phyloP scores from a whole-genome alignment of 2,113 vertebrate genomes.

The Stegostoma tigrinum region DNA sequence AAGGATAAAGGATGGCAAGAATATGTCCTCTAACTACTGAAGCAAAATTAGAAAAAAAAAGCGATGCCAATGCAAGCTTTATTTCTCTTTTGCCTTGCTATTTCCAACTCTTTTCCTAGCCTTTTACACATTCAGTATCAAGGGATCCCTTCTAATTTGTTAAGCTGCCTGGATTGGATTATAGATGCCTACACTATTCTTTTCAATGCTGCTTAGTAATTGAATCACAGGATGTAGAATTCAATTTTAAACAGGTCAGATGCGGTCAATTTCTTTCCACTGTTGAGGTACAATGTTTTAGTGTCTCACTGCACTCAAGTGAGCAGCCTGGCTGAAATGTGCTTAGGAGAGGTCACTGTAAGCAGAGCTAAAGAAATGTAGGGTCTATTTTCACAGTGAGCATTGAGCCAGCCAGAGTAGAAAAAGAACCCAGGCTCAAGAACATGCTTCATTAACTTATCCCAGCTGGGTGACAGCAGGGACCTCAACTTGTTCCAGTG shows the following conservation, averaged over 20 bases:
- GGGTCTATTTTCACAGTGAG: background rate
- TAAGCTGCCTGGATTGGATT: background rate
- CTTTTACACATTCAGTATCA: background rate
- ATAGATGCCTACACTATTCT: background rate
- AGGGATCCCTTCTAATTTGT: background rate
- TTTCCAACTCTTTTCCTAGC: background rate
- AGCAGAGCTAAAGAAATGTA: background rate
- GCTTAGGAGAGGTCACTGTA: background rate
- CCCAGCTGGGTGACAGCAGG: background rate
- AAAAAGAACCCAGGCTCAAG: background rate
- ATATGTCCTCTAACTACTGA: background rate
- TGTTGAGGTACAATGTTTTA: too few relatives aligned
- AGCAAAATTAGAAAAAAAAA: background rate
- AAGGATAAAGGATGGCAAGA: background rate
- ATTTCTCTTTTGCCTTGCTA: background rate
- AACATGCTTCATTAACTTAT: background rate
- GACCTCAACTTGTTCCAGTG: background rate
- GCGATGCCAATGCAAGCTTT: background rate
- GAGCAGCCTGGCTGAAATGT: background rate
- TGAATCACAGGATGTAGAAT: background rate
- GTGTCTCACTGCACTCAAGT: background rate
- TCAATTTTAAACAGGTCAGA: background rate
- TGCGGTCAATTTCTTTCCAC: background rate
- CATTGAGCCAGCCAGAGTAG: background rate
- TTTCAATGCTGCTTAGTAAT: background rate